A percentile compares a stretch with the other conserved stretches of the same genome.
Conservation (phyloP, 1,140 invertebrate species). For the Drosophila parabipectinata region DNA sequence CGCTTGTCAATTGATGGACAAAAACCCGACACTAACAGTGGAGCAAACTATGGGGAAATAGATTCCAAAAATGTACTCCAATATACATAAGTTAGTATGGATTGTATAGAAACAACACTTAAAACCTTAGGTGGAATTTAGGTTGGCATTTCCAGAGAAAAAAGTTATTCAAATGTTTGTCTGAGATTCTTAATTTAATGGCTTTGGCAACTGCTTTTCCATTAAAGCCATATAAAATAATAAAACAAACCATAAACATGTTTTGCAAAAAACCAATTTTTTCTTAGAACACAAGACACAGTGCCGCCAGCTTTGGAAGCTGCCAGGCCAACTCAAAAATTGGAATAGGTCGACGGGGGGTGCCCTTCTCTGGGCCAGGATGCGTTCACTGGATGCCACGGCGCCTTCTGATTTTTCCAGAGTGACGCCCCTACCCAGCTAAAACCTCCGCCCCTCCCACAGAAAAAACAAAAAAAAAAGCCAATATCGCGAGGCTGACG, state of each 20-base stretch:
- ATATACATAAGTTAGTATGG: not conserved
- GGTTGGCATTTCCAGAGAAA: not conserved
- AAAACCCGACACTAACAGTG: slow-evolving; percentile 24
- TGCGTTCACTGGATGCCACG: slow-evolving; percentile 28
- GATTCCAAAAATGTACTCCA: not conserved
- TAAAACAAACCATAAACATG: slow-evolving; percentile 41
- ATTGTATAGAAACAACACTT: too few relatives aligned
- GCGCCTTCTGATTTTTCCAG: slow-evolving; percentile 58
- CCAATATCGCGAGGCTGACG: slow-evolving; percentile 70
- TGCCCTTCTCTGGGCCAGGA: slow-evolving; percentile 17
- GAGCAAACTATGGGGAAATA: not conserved
- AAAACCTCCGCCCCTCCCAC: not conserved
- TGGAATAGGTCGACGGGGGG: slow-evolving; percentile 15
- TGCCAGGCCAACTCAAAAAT: slow-evolving; percentile 37
- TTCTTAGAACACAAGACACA: slow-evolving; percentile 43
- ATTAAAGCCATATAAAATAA: slow-evolving; percentile 44
- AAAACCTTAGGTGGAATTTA: not conserved
- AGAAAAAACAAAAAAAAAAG: slow-evolving; percentile 64
- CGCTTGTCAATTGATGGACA: slow-evolving; percentile 29
- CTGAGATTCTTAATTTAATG: slow-evolving; percentile 12
- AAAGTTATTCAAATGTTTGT: not conserved
- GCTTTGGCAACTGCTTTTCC: slow-evolving; percentile 1
- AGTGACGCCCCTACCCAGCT: slow-evolving; percentile 38
- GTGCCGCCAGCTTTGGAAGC: slow-evolving; percentile 25
- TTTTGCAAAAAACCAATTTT: slow-evolving; percentile 28